Evolutionary conservation across 2,797 vertebrate genomes (phyloP), one percentile per base, ranked within the genome.

Genomic region (Lophius americanus): DNA sequence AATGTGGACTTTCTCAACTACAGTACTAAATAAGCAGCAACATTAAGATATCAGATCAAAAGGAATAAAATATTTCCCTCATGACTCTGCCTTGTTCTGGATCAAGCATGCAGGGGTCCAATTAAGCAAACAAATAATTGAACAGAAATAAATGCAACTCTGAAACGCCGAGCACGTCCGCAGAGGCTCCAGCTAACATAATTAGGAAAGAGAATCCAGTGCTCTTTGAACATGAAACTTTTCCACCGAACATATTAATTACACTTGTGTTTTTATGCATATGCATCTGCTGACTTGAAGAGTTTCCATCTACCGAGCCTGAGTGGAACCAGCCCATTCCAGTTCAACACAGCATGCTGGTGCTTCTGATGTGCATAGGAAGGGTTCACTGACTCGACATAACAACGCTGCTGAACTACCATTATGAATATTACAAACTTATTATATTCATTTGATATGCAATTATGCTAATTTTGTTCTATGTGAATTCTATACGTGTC

Each of bases 41-140:
- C 89, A 90, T 91, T 81, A 90, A 92, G 88, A 90, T 84, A 85
- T 91, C 90, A 90, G 90, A 91, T 93, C 88, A 92, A 92, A 92
- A 80, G 85, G 90, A 92, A 92, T 91, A 89, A 83, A 91, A 86
- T 87, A 92, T 91, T 87, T 91, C 89, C 89, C 90, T 67, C 63
- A 81, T 88, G 89, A 89, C 82, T 84, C 69, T 82, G 86, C 88
- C 88, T 86, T 88, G 89, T 91, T 91, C 85, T 60, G 84, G 78
- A 85, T 84, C 11, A 55, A 86, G 76, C 76, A 72, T 90, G 87
- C 86, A 78, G 85, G 87, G 85, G 83, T 91, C 88, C 90, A 93
- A 92, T 92, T 92, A 91, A 81, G 68, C 84, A 89, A 92, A 93
- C 91, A 92, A 91, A 93, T 93, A 93, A 92, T 90, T 91, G 87